These are phyloP conservation scores for Prenolepis imparis DNA, from an alignment of 2,888 invertebrate genomes.

Conservation along the genomic window DNA sequence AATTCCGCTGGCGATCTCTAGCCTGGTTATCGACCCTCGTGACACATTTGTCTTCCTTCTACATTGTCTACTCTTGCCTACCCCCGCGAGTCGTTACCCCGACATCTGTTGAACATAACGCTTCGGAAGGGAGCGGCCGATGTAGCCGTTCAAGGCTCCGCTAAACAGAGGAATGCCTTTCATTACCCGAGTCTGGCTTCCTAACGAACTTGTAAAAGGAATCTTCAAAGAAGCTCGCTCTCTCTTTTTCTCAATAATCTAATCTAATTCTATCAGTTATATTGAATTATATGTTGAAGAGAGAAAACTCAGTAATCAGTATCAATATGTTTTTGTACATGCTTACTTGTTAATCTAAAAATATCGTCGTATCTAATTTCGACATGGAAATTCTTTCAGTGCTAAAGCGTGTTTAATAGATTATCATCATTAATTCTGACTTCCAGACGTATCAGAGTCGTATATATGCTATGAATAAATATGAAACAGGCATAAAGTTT, in stretches of 20 bases:
- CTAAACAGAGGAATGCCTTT: constrained; percentile 28
- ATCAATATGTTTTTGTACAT: background rate
- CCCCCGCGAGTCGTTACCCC: constrained; percentile 47
- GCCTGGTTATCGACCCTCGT: constrained; percentile 34
- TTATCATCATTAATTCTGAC: background rate
- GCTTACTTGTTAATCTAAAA: background rate
- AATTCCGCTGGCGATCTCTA: constrained; percentile 23
- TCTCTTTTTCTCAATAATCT: background rate
- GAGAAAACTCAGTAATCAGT: background rate
- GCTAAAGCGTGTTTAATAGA: background rate
- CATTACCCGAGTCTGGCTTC: background rate
- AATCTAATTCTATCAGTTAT: background rate
- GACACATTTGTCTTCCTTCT: constrained; percentile 49
- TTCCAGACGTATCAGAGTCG: background rate
- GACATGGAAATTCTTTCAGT: background rate
- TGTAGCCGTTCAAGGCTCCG: background rate
- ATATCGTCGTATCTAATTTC: constrained; percentile 12
- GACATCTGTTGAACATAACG: constrained; percentile 75
- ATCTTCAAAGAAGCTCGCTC: background rate
- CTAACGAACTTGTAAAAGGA: background rate
- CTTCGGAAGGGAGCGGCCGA: constrained; percentile 38
- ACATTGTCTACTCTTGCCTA: constrained; percentile 31
- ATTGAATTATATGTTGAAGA: background rate
- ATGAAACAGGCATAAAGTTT: constrained; percentile 23
- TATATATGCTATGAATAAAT: background rate